Evolutionary conservation across 2,113 vertebrate species (phyloP), one percentile per base, ranked within the genome.

Genomic region (Parotia lawesii): DNA sequence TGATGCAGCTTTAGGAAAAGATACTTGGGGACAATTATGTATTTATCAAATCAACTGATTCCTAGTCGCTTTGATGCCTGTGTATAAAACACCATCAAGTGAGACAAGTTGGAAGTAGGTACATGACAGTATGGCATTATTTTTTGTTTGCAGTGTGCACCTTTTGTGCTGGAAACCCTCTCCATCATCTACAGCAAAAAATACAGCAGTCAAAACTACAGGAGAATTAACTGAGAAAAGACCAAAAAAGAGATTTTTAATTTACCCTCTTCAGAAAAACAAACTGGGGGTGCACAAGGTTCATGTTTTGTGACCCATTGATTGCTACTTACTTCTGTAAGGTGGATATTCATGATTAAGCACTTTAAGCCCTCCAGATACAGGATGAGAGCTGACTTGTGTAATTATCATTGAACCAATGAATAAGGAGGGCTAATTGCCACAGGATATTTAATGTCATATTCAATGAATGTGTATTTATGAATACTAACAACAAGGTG

Each of bases 351-450:
- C 6, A 8, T 38, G 53, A 60, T 33, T 19, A 69, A 60, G 33
- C 54, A n/a, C 38, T 38, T 38, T 44, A 77, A 77, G 12, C 83
- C 62, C 38, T 53, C 28, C 45, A 76, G 64, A 82, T 53, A 45
- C 0, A 73, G 65, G 35, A 76, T 67, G 40, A 94, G 73, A 89
- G 24, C 6, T 81, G 48, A 87, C 69, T 70, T 81, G 47, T 71
- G n/a, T 64, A 88, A 83, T 83, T 83, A 69, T 17, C 50, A 66
- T 20, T 80, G 67, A 88, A 91, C 42, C 38, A 83, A 70, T 73
- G 45, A 91, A 87, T 79, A 87, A 72, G n/a, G 16, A 82, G 18
- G 14, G n/a, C 40, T 85, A 96, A 87, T 24, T 87, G 54, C 45
- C 5, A 4, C 33, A 87, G 40, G 40, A 48, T 50, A 76, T 91